Evolutionary conservation across 2,888 invertebrate genomes (phyloP).

Genomic region (Meliscaeva auricollis): DNA sequence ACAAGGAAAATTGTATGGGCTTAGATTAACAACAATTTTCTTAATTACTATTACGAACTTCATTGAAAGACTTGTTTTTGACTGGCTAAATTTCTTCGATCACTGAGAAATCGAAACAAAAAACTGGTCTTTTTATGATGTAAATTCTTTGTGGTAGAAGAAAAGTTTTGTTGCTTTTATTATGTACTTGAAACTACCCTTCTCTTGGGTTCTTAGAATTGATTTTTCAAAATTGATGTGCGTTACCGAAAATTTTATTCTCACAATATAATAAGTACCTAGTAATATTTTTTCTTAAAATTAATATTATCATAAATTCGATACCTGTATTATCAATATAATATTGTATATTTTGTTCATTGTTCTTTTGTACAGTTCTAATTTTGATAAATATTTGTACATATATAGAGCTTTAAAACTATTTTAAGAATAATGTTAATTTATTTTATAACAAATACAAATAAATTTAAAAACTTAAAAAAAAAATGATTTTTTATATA

Average conservation of each 20-base stretch:
- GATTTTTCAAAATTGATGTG: slow-evolving; percentile 1
- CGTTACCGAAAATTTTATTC: not conserved
- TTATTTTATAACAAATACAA: slow-evolving; percentile 55
- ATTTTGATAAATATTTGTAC: slow-evolving; percentile 36
- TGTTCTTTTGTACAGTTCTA: slow-evolving; percentile 41
- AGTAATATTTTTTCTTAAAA: not conserved
- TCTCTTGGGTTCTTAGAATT: not conserved
- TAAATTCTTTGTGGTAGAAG: too few species aligned
- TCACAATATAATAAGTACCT: slow-evolving; percentile 1
- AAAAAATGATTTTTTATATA: too few species aligned
- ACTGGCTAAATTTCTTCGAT: too few species aligned
- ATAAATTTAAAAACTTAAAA: not conserved
- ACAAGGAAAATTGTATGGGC: too few species aligned
- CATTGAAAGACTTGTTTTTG: too few species aligned
- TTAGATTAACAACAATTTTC: too few species aligned
- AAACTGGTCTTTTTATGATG: too few species aligned
- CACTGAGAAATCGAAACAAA: too few species aligned
- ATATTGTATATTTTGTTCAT: slow-evolving; percentile 26
- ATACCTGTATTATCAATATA: not conserved
- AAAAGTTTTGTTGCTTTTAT: too few species aligned
- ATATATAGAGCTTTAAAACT: slow-evolving; percentile 53
- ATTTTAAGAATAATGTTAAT: slow-evolving; percentile 59
- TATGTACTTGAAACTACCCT: too few species aligned
- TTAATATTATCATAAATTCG: not conserved
- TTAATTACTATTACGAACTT: too few species aligned